Base-by-base conservation (phyloP, 2,888 invertebrate species). In the Spilosoma lubricipeda region DNA sequence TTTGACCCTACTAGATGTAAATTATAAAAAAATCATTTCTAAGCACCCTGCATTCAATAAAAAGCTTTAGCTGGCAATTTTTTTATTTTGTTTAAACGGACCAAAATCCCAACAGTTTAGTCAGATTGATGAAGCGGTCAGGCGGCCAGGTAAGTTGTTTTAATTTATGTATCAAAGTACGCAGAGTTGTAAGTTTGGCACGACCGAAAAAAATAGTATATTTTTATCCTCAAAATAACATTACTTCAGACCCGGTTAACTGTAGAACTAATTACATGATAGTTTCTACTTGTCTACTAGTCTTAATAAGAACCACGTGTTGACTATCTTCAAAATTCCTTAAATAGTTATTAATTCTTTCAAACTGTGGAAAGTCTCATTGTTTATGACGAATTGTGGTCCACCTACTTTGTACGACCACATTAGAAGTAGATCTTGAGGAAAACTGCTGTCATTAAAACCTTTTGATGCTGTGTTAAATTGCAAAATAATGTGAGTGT, bases 381-480 rank as follows among this genome's bases (percentile, higher is more conserved):
- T n/a, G 13, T 59, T 72, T 64, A 27, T 59, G 39, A 36, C 48
- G 42, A 80, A 72, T 73, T 78, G 63, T 80, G 70, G 80, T 76
- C 79, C 79, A 39, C 73, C 71, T 72, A 72, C 36, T n/a, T 69
- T n/a, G 71, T 65, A 66, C 63, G 45, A 77, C 84, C 82, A 80
- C 82, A 82, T 77, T 74, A 73, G 76, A 82, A 84, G 78, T 72
- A 73, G 74, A 78, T 80, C 84, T 84, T 79, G 56, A 80, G 79
- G 81, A 77, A 85, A 79, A 78, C 74, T 67, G 39, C 42, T 45
- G 20, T 33, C 68, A 36, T 80, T 68, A 78, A 81, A 73, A 39
- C 15, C 59, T 73, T 83, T 84, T 84, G 77, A 83, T 77, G 80
- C 77, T 73, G 69, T 74, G 70, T 75, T 71, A 59, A 73, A 77